These are phyloP conservation scores for Eubasilissa regina DNA, from an alignment of 1,140 invertebrate genomes.

Conservation along the genomic window DNA sequence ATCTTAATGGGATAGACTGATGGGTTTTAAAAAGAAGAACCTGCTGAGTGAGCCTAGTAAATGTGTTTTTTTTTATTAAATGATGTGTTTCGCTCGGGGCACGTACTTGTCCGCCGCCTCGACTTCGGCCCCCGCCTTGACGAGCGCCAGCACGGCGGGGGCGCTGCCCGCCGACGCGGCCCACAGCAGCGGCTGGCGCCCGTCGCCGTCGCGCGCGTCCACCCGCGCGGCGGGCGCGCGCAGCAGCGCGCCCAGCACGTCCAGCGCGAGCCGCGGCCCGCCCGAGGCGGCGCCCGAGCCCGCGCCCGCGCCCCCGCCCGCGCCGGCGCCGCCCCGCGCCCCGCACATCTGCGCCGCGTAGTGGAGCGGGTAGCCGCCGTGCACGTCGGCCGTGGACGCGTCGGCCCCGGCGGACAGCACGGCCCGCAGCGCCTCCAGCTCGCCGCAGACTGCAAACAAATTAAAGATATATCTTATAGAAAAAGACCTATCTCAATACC, in stretches of 20 bases:
- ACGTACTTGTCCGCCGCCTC: constrained; percentile 82
- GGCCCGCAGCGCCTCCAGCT: constrained; percentile 88
- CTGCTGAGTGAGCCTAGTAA: too few relatives aligned
- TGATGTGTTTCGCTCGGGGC: too few relatives aligned
- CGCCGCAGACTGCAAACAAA: constrained; percentile 85
- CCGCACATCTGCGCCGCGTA: constrained; percentile 98
- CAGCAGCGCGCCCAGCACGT: constrained; percentile 89
- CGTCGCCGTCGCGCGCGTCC: constrained; percentile 91
- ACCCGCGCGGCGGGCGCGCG: constrained; percentile 84
- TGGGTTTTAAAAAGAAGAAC: too few relatives aligned
- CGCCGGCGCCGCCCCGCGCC: constrained; percentile 78
- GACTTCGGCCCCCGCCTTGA: constrained; percentile 87
- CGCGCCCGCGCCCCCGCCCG: constrained; percentile 82
- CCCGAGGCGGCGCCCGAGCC: constrained; percentile 76
- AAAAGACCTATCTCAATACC: too few relatives aligned
- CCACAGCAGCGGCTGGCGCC: constrained; percentile 95
- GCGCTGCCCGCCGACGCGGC: constrained; percentile 96
- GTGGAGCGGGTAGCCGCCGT: constrained; percentile 95
- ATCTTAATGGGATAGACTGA: too few relatives aligned
- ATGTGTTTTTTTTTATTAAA: too few relatives aligned
- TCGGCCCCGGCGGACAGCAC: constrained; percentile 88
- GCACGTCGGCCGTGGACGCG: constrained; percentile 90
- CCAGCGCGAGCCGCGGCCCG: constrained; percentile 79
- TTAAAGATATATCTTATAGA: too few relatives aligned
- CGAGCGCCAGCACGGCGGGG: constrained; percentile 89